These are phyloP conservation scores for Xyliphius kryptos DNA, from an alignment of 2,113 vertebrate species.

Conservation along the genomic window DNA sequence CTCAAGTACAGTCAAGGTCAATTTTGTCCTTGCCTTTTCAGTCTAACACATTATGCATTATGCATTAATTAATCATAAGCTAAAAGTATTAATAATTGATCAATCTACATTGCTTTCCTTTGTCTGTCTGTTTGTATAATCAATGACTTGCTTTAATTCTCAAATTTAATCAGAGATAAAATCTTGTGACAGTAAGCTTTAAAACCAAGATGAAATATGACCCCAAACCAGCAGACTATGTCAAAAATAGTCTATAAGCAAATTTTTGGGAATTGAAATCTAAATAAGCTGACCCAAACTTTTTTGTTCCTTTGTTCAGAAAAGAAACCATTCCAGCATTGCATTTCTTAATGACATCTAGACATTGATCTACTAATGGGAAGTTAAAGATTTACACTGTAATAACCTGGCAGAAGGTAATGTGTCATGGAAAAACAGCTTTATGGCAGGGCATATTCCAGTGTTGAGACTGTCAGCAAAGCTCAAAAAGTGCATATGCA, in stretches of 20 bases:
- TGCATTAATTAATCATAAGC: too few species aligned
- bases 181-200: background rate
- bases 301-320: constrained; percentile 19
- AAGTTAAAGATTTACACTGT: constrained; percentile 44
- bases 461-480: constrained; percentile 23
- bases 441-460: constrained; percentile 45
- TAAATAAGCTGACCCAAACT: constrained; percentile 30
- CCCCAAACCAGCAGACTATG: background rate
- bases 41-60: background rate
- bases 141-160: too few species aligned
- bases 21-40: background rate
- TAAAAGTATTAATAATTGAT: too few species aligned
- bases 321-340: constrained; percentile 1
- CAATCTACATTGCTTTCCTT: too few species aligned
- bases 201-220: background rate
- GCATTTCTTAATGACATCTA: constrained; percentile 19
- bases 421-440: constrained; percentile 41
- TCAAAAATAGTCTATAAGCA: background rate
- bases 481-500: background rate
- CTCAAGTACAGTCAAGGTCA: constrained; percentile 32
- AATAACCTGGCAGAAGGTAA: constrained; percentile 29
- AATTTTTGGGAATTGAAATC: constrained; percentile 6
- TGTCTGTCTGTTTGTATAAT: background rate
- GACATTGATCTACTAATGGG: constrained; percentile 18
- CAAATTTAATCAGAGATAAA: too few species aligned